A percentile compares a stretch with the other conserved stretches of the same genome.
Evolutionary conservation across 2,888 invertebrate genomes (phyloP).

Genomic region (Drosophila imparisetae): DNA sequence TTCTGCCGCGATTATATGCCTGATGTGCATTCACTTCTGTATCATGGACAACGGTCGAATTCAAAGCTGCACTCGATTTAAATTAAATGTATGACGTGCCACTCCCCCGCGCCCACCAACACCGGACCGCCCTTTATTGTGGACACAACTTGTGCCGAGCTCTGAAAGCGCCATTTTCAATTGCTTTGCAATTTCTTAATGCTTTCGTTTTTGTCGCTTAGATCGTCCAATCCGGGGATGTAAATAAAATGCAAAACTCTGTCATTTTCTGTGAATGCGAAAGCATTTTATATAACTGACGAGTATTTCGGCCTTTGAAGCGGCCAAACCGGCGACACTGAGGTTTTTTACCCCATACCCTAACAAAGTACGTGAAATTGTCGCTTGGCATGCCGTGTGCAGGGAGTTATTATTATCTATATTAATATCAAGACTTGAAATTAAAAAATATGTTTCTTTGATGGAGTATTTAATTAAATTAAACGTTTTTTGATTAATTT

Average conservation of each 20-base stretch:
- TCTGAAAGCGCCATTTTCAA: conserved; percentile 64
- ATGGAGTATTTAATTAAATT: background rate
- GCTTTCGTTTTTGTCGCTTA: conserved; percentile 49
- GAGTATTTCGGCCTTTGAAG: conserved; percentile 67
- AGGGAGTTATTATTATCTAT: background rate
- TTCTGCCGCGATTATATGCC: conserved; percentile 22
- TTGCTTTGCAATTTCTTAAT: conserved; percentile 77
- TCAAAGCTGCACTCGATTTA: conserved; percentile 73
- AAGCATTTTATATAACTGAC: conserved; percentile 71
- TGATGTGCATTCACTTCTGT: conserved; percentile 37
- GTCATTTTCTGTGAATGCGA: conserved; percentile 70
- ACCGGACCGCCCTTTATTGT: background rate
- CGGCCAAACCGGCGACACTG: conserved; percentile 43
- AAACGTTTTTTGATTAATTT: background rate
- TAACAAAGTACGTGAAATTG: background rate
- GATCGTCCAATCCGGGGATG: conserved; percentile 52
- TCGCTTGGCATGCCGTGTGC: background rate
- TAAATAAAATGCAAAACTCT: conserved; percentile 73
- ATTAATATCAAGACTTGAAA: background rate
- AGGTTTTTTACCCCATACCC: background rate
- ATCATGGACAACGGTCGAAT: conserved; percentile 44
- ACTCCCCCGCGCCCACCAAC: background rate
- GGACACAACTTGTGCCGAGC: conserved; percentile 17
- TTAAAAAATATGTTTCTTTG: background rate
- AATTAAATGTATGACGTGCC: conserved; percentile 69